Evolutionary conservation across 2,888 invertebrate species (phyloP).

Genomic region (Plebejus anna): DNA sequence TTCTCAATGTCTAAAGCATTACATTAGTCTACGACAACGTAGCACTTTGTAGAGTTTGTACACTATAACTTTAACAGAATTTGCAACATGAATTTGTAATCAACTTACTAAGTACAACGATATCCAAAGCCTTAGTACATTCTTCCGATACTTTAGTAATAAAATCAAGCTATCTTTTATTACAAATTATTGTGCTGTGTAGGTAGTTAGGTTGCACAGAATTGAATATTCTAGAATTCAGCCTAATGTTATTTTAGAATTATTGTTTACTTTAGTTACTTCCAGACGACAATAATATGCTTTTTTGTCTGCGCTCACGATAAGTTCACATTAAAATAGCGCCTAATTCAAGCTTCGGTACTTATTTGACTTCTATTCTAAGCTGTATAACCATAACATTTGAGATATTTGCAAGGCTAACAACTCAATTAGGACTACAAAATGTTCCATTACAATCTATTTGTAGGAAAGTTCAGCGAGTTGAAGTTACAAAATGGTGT

Average conservation of each 20-base stretch:
- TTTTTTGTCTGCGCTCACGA: not conserved
- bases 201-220: too few relatives aligned
- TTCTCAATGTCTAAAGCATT: not conserved
- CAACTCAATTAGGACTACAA: not conserved
- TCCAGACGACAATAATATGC: not conserved
- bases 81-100: slow-evolving; percentile 2
- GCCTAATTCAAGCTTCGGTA: not conserved
- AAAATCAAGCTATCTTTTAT: not conserved
- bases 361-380: not conserved
- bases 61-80: not conserved
- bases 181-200: not conserved
- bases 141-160: not conserved
- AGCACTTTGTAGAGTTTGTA: not conserved
- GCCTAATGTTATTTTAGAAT: too few relatives aligned
- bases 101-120: not conserved
- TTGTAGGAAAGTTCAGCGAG: not conserved
- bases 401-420: not conserved
- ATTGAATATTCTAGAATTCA: too few relatives aligned
- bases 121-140: not conserved
- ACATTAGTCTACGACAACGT: not conserved
- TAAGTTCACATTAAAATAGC: not conserved
- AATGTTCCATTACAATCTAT: not conserved
- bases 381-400: not conserved
- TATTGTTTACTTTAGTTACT: too few relatives aligned
- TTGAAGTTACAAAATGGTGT: not conserved